These are phyloP conservation scores for Chloebia gouldiae DNA, from an alignment of 2,113 vertebrate species.

Conservation along the genomic window DNA sequence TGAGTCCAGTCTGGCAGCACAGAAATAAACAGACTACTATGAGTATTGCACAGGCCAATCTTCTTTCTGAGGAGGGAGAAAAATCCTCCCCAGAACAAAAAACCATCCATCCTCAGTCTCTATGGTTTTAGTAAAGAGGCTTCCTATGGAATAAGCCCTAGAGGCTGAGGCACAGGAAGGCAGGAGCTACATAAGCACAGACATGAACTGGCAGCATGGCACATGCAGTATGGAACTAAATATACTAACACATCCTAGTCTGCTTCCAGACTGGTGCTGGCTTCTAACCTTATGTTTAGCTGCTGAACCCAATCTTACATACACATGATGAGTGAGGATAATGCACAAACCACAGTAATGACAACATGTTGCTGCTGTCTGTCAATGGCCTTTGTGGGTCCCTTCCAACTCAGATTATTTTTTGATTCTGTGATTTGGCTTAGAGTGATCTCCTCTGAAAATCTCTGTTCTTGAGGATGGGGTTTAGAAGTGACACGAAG, in stretches of 20 bases:
- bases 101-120: fast-evolving
- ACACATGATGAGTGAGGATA: not conserved
- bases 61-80: not conserved
- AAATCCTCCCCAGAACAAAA: not conserved
- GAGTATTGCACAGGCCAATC: not conserved
- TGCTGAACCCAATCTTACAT: not conserved
- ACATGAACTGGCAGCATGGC: not conserved
- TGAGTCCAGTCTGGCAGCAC: not conserved
- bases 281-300: not conserved
- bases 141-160: not conserved
- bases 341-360: not conserved
- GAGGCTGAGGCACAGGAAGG: not conserved
- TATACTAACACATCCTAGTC: not conserved
- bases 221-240: not conserved
- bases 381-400: not conserved
- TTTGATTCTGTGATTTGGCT: not conserved
- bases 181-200: not conserved
- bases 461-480: not conserved
- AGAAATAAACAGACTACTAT: not conserved
- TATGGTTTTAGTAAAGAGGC: not conserved
- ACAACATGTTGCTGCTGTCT: not conserved
- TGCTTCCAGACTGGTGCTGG: not conserved
- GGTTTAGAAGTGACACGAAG: not conserved
- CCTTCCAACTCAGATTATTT: not conserved
- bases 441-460: not conserved